These are phyloP conservation scores for Dexiosoma caninum DNA, from an alignment of 2,888 invertebrate genomes.

Conservation along the genomic window DNA sequence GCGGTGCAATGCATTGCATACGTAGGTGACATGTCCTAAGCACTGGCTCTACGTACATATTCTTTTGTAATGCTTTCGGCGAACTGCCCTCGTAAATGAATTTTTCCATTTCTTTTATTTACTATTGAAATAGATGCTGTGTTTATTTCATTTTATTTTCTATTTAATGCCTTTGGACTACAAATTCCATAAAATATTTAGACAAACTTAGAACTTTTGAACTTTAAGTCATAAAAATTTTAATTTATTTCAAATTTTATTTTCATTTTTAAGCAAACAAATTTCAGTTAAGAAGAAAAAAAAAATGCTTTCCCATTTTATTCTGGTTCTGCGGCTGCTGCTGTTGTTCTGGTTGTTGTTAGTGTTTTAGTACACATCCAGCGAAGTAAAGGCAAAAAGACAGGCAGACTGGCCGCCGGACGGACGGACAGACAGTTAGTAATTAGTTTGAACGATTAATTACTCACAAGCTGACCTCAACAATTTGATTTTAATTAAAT, in stretches of 20 bases:
- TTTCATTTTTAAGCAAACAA: constrained; percentile 27
- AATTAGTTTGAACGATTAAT: constrained; percentile 75
- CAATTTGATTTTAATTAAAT: constrained; percentile 66
- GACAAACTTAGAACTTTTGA: constrained; percentile 18
- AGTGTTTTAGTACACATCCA: neutral
- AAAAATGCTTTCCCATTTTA: neutral
- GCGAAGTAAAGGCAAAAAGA: neutral
- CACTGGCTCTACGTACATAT: no score
- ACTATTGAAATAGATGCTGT: constrained; percentile 49
- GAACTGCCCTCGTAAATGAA: neutral
- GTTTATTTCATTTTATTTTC: constrained; percentile 40
- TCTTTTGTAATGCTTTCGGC: no score
- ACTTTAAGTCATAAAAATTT: constrained; percentile 49
- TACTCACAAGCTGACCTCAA: constrained; percentile 66
- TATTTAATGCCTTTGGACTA: constrained; percentile 3
- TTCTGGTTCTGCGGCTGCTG: neutral
- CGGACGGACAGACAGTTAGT: constrained; percentile 47
- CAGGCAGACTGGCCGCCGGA: neutral
- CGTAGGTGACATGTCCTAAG: no score
- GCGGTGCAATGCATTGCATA: no score
- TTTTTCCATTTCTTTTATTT: neutral
- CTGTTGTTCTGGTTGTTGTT: neutral
- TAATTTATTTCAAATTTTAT: constrained; percentile 44
- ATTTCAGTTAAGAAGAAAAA: neutral
- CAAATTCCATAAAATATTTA: constrained; percentile 10